These are phyloP conservation scores for Cephalopholis sonnerati DNA, from an alignment of 2,113 vertebrate species.

Conservation along the genomic window DNA sequence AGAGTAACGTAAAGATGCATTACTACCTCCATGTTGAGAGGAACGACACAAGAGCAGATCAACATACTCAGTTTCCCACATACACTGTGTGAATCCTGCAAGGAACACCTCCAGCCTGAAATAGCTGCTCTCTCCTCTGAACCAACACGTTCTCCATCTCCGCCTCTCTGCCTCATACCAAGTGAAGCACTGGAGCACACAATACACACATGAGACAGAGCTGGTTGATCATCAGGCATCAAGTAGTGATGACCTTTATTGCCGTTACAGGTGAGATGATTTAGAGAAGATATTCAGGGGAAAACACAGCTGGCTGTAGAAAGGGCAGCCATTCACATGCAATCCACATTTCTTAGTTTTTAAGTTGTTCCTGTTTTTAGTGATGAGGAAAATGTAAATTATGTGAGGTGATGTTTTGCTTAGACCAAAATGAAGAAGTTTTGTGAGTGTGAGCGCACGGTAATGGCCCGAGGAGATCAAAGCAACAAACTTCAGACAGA, in stretches of 20 bases:
- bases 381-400: neutral
- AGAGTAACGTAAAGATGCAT: conserved; percentile 16
- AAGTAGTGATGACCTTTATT: neutral
- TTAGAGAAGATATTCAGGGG: neutral
- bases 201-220: neutral
- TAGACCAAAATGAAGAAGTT: conserved; percentile 10
- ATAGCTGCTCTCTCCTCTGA: conserved; percentile 40
- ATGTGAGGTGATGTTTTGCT: conserved; percentile 5
- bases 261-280: neutral
- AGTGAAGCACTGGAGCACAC: conserved; percentile 19
- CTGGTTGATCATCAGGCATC: neutral
- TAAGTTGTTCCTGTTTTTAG: neutral
- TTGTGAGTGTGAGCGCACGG: neutral
- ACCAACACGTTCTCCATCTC: conserved; percentile 51
- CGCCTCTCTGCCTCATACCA: conserved; percentile 1
- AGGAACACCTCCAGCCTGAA: conserved; percentile 38
- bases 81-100: conserved; percentile 10
- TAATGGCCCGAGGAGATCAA: conserved; percentile 5
- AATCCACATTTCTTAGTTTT: neutral
- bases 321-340: neutral
- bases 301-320: neutral
- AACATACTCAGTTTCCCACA: conserved; percentile 16
- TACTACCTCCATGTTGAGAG: conserved; percentile 2
- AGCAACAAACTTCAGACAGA: conserved; percentile 7
- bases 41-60: conserved; percentile 14